Evolutionary conservation across 2,888 invertebrate species (phyloP), one percentile per base, ranked within the genome.

Genomic region (Parnassius apollo): DNA sequence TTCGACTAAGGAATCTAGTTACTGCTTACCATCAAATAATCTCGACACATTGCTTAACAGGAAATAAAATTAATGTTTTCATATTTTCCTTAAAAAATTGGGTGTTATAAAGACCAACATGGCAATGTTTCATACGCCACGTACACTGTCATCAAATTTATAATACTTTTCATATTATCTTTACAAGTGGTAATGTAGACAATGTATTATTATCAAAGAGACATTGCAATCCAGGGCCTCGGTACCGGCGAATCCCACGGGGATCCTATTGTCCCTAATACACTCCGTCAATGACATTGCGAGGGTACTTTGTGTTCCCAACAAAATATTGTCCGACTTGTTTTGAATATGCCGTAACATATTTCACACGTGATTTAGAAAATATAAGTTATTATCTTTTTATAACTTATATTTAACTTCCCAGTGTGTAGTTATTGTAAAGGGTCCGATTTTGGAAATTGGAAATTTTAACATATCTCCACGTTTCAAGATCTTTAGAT

Each of bases 131-230:
- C 35, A 35, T 35, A 35, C 35, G 35, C 35, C 35, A 35, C 7
- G 35, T 35, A 7, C 7, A 35, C 35, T 61, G 53, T 54, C 46
- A 58, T 44, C 54, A 56, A 12, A 55, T 53, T 55, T 45, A 51
- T 42, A 53, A 54, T 59, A 13, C n/a, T 13, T 53, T 61, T 59
- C 61, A 62, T 50, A 58, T 60, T 65, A 62, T 58, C 52, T 56
- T 57, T 57, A 57, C 65, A 64, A 62, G 68, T 70, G 72, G 68
- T 71, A 71, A 74, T 72, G 74, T 66, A 68, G 71, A 74, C 73
- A 72, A 74, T 75, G 70, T 69, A 73, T 75, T 74, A 75, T 69
- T 68, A 65, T 63, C 65, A 70, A 69, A 65, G 67, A 68, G 68
- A 72, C 69, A 61, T 55, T 49, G 53, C 63, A 52, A 59, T 56